phyloP scores from a whole-genome alignment of 2,888 invertebrate species.

The Incurvaria masculella region DNA sequence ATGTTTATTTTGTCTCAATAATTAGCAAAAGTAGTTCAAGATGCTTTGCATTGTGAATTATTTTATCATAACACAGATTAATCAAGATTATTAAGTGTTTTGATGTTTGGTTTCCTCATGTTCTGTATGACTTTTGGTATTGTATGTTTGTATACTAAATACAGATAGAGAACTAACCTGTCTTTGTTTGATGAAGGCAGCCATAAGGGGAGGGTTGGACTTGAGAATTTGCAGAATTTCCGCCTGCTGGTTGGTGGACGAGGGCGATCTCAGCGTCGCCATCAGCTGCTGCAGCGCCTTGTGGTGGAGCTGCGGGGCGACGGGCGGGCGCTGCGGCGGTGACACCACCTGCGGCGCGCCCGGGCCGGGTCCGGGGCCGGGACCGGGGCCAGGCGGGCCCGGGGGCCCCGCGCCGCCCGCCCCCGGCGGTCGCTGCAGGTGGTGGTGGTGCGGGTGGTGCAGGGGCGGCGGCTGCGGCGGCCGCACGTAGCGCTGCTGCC shows the following conservation, averaged over 20 bases:
- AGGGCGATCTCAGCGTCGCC: constrained; percentile 86
- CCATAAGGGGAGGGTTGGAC: constrained; percentile 93
- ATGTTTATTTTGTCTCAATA: no score
- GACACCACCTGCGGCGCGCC: constrained; percentile 15
- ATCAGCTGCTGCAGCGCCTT: constrained; percentile 82
- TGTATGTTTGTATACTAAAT: no score
- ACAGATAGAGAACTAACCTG: no score
- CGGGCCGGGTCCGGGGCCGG: constrained; percentile 11
- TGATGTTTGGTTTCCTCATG: no score
- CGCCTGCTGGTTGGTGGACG: constrained; percentile 88
- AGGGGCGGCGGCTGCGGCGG: constrained; percentile 35
- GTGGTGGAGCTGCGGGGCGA: constrained; percentile 43
- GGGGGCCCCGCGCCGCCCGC: constrained; percentile 15
- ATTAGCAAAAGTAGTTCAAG: no score
- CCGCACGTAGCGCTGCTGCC: constrained; percentile 24
- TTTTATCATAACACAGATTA: no score
- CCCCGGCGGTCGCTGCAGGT: constrained; percentile 43
- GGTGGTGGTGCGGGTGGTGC: constrained; percentile 27
- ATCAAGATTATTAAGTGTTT: no score
- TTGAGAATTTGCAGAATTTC: constrained; percentile 87
- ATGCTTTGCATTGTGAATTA: no score
- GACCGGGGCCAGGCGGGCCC: background rate
- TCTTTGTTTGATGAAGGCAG: constrained; percentile 89
- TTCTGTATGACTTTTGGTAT: no score
- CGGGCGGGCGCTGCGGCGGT: constrained; percentile 41